phyloP scores from a whole-genome alignment of 2,797 vertebrate species.

The Pristis pectinata region DNA sequence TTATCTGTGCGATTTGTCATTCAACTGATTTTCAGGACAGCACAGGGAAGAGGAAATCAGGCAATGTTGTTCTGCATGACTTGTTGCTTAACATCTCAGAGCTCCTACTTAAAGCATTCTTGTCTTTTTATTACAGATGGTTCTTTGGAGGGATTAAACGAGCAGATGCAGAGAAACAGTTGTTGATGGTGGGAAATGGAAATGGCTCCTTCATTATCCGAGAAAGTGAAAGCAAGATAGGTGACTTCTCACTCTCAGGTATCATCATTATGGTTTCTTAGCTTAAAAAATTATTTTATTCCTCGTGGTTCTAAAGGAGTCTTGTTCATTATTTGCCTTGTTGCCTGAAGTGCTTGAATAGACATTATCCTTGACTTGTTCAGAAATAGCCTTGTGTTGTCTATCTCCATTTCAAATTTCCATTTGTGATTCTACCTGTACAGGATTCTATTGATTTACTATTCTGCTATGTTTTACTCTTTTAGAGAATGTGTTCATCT shows the following conservation, averaged over 20 bases:
- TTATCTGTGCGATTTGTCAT: neutral
- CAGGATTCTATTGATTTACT: neutral
- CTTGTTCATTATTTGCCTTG: neutral
- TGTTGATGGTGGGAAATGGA: constrained; percentile 61
- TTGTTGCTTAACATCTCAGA: neutral
- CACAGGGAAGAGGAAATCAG: neutral
- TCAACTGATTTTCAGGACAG: neutral
- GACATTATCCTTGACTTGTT: neutral
- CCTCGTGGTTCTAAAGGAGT: neutral
- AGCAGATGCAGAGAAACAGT: constrained; percentile 79
- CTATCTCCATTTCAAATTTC: neutral
- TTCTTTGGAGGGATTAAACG: constrained; percentile 82
- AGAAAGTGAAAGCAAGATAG: constrained; percentile 77
- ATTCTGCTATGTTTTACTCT: neutral
- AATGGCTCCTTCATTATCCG: constrained; percentile 80
- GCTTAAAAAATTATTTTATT: neutral
- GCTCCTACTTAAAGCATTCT: neutral
- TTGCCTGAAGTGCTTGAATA: neutral
- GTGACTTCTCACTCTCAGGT: constrained; percentile 86
- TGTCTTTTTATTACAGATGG: constrained; percentile 67
- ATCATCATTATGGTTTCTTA: constrained; percentile 35
- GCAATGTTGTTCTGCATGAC: neutral
- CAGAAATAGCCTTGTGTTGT: neutral
- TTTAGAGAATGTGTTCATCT: neutral
- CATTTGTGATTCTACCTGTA: neutral